Percentiles rank a stretch among this genome's conserved stretches.
phyloP scores from a whole-genome alignment of 2,888 invertebrate genomes.

The Standfussiana lucernea region DNA sequence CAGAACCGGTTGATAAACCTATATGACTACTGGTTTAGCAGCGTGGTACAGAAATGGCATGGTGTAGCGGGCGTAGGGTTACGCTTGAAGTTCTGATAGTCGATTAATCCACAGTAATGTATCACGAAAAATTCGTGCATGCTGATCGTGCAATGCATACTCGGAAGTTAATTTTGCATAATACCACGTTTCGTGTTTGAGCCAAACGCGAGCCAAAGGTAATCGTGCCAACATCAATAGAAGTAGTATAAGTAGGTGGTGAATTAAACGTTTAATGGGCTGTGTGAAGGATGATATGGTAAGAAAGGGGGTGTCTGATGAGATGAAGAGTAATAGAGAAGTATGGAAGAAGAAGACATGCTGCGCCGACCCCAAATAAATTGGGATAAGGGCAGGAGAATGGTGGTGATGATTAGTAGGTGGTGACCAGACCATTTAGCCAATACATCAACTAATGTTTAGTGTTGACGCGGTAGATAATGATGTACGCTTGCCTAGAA shows the following conservation, averaged over 20 bases:
- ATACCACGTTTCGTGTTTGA: background rate
- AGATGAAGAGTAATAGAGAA: too few species aligned
- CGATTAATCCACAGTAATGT: constrained; percentile 26
- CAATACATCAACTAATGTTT: background rate
- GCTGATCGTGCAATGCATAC: background rate
- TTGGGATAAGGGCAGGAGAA: too few species aligned
- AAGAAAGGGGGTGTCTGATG: too few species aligned
- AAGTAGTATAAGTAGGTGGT: background rate
- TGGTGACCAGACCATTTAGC: background rate
- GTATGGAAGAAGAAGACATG: too few species aligned
- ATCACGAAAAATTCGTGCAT: constrained; percentile 28
- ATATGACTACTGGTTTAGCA: constrained; percentile 24
- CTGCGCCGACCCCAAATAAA: too few species aligned
- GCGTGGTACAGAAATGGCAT: constrained; percentile 43
- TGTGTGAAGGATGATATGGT: too few species aligned
- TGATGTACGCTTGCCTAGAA: background rate
- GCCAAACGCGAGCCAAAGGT: background rate
- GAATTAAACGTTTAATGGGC: too few species aligned
- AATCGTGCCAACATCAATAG: background rate
- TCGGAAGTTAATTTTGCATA: constrained; percentile 6
- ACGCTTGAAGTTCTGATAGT: constrained; percentile 18
- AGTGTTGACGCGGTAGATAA: too few species aligned
- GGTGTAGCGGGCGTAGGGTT: constrained; percentile 2
- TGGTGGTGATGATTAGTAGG: too few species aligned
- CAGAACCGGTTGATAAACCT: constrained; percentile 52